Conservation (phyloP, 2,888 invertebrate species). For the Caenorhabditis drosophilae region DNA sequence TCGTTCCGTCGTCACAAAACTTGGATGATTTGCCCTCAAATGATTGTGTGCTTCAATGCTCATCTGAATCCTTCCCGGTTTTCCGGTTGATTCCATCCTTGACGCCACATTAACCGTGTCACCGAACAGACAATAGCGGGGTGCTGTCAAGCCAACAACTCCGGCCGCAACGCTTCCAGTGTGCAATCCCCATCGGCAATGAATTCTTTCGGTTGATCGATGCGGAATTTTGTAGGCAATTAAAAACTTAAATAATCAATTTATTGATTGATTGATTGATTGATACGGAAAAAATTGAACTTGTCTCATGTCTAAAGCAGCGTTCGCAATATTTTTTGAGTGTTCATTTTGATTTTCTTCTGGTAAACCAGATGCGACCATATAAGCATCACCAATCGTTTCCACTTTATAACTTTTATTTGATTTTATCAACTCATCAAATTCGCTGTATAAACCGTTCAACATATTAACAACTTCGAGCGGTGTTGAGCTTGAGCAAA, state of each 20-base stretch:
- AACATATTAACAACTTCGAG: constrained; percentile 67
- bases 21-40: constrained; percentile 44
- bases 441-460: constrained; percentile 65
- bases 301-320: constrained; percentile 62
- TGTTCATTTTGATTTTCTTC: constrained; percentile 65
- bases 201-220: constrained; percentile 46
- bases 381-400: constrained; percentile 66
- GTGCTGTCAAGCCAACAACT: constrained; percentile 63
- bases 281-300: too few species aligned
- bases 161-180: constrained; percentile 64
- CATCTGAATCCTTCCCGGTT: constrained; percentile 61
- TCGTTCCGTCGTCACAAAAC: constrained; percentile 51
- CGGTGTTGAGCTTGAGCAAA: constrained; percentile 63
- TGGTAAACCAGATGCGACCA: constrained; percentile 66
- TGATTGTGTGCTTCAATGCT: constrained; percentile 47
- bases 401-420: constrained; percentile 63
- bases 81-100: constrained; percentile 54
- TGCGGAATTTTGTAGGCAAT: constrained; percentile 61
- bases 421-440: constrained; percentile 61
- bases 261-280: too few species aligned
- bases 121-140: constrained; percentile 66
- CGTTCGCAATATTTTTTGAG: constrained; percentile 57
- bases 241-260: too few species aligned
- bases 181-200: constrained; percentile 67
- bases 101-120: constrained; percentile 60